Conservation (phyloP, 2,888 invertebrate genomes). For the Matsumyia berberina region DNA sequence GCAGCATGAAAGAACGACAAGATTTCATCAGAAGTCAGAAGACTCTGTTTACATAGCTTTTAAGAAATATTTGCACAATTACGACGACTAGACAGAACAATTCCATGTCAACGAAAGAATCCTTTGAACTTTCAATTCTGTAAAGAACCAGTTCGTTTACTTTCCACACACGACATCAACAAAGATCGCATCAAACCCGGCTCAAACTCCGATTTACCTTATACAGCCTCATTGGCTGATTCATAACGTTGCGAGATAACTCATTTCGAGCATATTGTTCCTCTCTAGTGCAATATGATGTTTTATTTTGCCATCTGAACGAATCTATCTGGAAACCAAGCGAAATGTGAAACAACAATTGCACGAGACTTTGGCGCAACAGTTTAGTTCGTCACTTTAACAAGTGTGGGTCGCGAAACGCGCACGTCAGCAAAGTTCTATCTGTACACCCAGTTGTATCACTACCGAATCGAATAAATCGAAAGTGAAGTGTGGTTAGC, state of each 20-base stretch:
- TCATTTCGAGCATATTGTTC: constrained; percentile 36
- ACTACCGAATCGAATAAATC: constrained; percentile 45
- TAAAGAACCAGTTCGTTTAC: neutral
- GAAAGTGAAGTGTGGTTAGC: constrained; percentile 62
- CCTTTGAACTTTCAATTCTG: neutral
- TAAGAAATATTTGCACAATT: too few relatives aligned
- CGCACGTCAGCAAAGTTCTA: constrained; percentile 42
- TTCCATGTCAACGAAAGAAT: too few relatives aligned
- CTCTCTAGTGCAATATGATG: constrained; percentile 55
- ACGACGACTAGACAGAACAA: too few relatives aligned
- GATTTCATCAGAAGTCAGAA: too few relatives aligned
- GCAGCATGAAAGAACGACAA: too few relatives aligned
- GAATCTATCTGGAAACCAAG: constrained; percentile 24
- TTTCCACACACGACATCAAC: neutral
- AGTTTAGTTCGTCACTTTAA: constrained; percentile 68
- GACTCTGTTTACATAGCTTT: too few relatives aligned
- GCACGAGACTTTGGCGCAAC: constrained; percentile 44
- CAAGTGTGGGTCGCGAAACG: constrained; percentile 72
- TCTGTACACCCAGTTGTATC: constrained; percentile 10
- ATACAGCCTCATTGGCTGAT: constrained; percentile 56
- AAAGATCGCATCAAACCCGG: constrained; percentile 32
- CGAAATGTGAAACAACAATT: constrained; percentile 41
- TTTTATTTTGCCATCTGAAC: constrained; percentile 23
- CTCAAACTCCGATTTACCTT: constrained; percentile 60
- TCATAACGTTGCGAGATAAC: constrained; percentile 52